Evolutionary conservation across 2,888 invertebrate species (phyloP), one percentile per base, ranked within the genome.

Genomic region (Mongoloraphidia duomilia): DNA sequence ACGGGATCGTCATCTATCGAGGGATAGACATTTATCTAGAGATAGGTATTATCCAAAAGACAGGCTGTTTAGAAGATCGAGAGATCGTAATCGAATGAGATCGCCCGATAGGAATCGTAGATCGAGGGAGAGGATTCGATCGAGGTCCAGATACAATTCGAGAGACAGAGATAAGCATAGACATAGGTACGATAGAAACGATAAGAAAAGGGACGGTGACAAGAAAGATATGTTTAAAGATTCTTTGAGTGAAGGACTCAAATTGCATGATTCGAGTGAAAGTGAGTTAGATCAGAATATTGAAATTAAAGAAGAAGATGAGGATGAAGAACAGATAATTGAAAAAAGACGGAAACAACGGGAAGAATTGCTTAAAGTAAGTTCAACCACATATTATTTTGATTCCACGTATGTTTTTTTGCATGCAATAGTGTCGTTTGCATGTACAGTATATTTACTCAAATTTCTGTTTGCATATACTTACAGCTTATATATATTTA

Each of bases 301-400:
- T 48, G 80, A 85, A 59, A 76, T 88, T 13, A 77, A 81, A 42
- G 80, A 84, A 52, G 89, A 92, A 52, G 90, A 90, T 55, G 92
- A 93, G 65, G 89, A 91, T 58, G 95, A 95, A 62, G 92, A 95
- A 64, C 83, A 83, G 57, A 89, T 94, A 57, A 96, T 96, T 63
- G 90, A 93, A 64, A 78, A 79, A 61, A 74, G 92, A 56, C 76
- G 95, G 52, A 85, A 87, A 61, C 84, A 91, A 61, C 74, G 95
- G 39, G 91, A 94, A 65, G 89, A 87, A 63, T 72, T 96, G 8
- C 63, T 94, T 50, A 86, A 86, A 77, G 89, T 88, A 70, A 59
- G 53, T 57, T 49, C n/a, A 34, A n/a, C n/a, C n/a, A n/a, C n/a
- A n/a, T 13, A 36, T 35, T n/a, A 13, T n/a, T n/a, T n/a, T n/a